Percentiles rank a stretch among this genome's conserved stretches.
phyloP scores from a whole-genome alignment of 1,140 invertebrate species.

The Magallana gigas region DNA sequence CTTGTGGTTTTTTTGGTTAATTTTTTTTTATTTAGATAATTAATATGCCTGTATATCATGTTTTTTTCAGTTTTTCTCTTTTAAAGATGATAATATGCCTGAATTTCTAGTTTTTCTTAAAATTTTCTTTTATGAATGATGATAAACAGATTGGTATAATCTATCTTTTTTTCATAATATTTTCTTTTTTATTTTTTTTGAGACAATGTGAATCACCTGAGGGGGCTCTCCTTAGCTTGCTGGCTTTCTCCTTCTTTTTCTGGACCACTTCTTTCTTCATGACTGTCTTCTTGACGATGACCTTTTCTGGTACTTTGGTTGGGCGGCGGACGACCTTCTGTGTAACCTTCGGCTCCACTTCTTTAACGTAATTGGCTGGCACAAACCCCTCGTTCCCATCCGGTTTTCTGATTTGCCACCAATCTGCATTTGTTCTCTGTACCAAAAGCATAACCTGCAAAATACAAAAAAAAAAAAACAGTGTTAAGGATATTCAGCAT shows the following conservation, averaged over 20 bases:
- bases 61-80: too few relatives aligned
- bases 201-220: conserved; percentile 65
- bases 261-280: conserved; percentile 84
- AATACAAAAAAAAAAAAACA: background rate
- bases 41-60: too few relatives aligned
- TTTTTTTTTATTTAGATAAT: too few relatives aligned
- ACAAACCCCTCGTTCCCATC: conserved; percentile 97
- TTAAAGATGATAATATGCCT: too few relatives aligned
- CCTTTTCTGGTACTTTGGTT: conserved; percentile 89
- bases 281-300: conserved; percentile 93
- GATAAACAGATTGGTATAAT: too few relatives aligned
- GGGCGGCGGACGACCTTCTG: conserved; percentile 90
- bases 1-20: too few relatives aligned
- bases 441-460: conserved; percentile 90
- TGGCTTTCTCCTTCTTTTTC: conserved; percentile 68
- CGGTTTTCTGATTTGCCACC: conserved; percentile 97
- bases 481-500: too few relatives aligned
- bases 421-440: conserved; percentile 97
- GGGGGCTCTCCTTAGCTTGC: conserved; percentile 73
- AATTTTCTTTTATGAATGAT: too few relatives aligned
- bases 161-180: too few relatives aligned
- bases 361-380: conserved; percentile 97
- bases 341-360: conserved; percentile 92
- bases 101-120: too few relatives aligned
- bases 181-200: too few relatives aligned